Base-by-base conservation (phyloP, 2,113 vertebrate species). In the Cheirogaleus medius region DNA sequence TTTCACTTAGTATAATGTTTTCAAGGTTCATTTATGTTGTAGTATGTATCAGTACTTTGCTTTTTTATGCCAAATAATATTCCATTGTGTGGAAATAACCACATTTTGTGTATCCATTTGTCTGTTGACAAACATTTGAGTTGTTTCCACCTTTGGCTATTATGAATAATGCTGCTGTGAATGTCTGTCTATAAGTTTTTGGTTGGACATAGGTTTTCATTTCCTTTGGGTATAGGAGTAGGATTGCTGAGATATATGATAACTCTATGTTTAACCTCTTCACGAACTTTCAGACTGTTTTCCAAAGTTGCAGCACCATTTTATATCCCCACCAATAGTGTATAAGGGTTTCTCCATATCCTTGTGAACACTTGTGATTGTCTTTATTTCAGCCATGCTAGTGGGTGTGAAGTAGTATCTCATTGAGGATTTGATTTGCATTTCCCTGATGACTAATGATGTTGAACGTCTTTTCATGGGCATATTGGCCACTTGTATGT, bases 391-490 rank as follows among this genome's bases (percentile, higher is more conserved):
- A 66, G 63, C 20, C 68, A 60, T 71, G 56, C 23, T 85, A 54
- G 8, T 94, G 13, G 29, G 21, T 87, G 7, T 49, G 27, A 87
- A 92, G 27, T 68, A 21, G 34, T 82, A 81, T 20, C 17, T 88
- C 56, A 63, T 52, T 87, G 52, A 78, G 6, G 34, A 39, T 94
- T 95, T 87, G n/a, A 82, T 89, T 88, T 96, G 78, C 32, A 63
- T 91, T 93, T 91, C 54, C 49, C 58, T 87, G 60, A 80, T 68
- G 34, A 89, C 17, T 91, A 78, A 17, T 86, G 87, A 93, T 13
- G 4, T 54, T 42, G 78, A 93, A 6, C 13, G 71, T 82, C 52
- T 89, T 86, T 94, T 90, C 54, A 25, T 82, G n/a, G 86, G 20
- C 4, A 0, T 88, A 82, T 47, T 58, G 60, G 37, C 17, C 47